Conservation (phyloP, 2,113 vertebrate species). For the Noturus placidus region DNA sequence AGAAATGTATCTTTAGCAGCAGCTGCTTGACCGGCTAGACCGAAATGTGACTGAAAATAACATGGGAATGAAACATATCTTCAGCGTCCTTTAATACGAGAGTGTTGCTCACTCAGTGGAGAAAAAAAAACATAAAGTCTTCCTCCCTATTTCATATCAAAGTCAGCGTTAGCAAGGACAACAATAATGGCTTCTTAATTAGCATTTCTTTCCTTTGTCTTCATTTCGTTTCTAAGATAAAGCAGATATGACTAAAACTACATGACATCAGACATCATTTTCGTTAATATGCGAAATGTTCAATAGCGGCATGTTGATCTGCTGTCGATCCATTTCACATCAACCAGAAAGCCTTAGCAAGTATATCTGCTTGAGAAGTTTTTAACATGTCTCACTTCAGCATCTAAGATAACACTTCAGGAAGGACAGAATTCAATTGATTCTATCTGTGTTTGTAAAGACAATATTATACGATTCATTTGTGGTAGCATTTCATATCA, state of each 20-base stretch:
- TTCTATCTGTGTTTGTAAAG: background rate
- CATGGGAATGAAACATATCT: background rate
- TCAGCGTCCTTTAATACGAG: background rate
- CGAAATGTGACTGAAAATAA: background rate
- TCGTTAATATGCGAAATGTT: background rate
- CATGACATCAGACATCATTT: background rate
- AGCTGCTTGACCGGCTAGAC: background rate
- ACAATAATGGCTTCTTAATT: background rate
- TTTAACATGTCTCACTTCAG: background rate
- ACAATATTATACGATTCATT: background rate
- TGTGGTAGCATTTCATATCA: background rate
- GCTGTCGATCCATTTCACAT: background rate
- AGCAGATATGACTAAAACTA: background rate
- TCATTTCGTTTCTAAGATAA: background rate
- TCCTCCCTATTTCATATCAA: conserved; percentile 18
- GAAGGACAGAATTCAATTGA: background rate
- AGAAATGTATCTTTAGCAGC: background rate
- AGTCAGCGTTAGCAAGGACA: background rate
- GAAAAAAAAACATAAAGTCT: background rate
- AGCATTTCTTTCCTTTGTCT: background rate
- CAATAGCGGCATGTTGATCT: background rate
- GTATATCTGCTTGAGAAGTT: background rate
- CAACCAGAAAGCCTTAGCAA: background rate
- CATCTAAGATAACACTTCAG: background rate
- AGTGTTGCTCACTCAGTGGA: background rate